Evolutionary conservation across 2,888 invertebrate genomes (phyloP).

Genomic region (Eupithecia centaureata): DNA sequence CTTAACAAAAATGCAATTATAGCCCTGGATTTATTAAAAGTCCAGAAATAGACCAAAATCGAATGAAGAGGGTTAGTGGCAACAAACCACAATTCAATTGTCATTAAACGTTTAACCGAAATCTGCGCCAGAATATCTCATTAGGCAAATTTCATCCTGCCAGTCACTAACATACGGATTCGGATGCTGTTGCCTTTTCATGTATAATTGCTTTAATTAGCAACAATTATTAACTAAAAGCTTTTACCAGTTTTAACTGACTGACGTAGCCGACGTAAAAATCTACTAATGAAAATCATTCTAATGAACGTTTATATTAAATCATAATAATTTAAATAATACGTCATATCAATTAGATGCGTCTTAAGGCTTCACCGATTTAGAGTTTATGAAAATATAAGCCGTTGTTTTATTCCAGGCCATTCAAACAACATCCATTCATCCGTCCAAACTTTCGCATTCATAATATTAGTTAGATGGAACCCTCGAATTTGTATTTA

Average conservation of each 20-base stretch:
- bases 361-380: no score
- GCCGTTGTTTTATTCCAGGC: no score
- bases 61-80: slow-evolving; percentile 17
- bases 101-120: slow-evolving; percentile 19
- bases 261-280: no score
- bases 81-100: slow-evolving; percentile 27
- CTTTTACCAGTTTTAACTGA: neutral
- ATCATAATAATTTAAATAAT: no score
- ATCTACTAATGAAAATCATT: no score
- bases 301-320: no score
- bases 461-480: no score
- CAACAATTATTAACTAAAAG: neutral
- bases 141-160: slow-evolving; percentile 20
- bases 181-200: neutral
- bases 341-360: no score
- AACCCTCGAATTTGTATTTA: no score
- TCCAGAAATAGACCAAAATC: neutral
- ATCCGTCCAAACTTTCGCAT: no score
- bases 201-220: neutral
- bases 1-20: neutral
- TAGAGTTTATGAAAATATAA: no score
- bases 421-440: no score
- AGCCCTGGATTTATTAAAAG: neutral
- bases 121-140: slow-evolving; percentile 17
- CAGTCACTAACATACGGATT: slow-evolving; percentile 8